Evolutionary conservation across 2,113 vertebrate genomes (phyloP), one percentile per base, ranked within the genome.

Genomic region (Columba livia): DNA sequence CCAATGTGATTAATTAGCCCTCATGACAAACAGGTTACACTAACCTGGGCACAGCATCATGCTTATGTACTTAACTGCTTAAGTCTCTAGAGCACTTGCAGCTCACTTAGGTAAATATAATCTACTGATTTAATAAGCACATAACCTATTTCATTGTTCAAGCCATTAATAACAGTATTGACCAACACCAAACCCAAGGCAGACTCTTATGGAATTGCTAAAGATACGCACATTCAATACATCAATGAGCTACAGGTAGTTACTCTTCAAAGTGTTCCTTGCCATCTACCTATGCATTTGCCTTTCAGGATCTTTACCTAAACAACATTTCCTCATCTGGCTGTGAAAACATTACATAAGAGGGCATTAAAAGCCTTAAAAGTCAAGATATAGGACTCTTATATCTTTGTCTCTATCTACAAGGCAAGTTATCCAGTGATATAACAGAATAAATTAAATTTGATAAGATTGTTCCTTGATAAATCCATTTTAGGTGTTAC

Each of bases 1-100:
- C 66, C 94, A 93, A 93, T 90, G 73, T 75, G 83, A 94, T 96
- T 97, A 94, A 96, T 94, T 94, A 95, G 73, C 53, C 89, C 66
- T 65, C 86, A 79, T 90, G 93, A 92, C 94, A 94, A 93, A 86
- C 84, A 97, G 58, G 89, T 95, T 96, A 90, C 79, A 92, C 69
- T 88, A 93, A 97, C 94, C 89, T 90, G 61, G 48, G 61, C 95
- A 90, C 73, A 79, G 74, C 51, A 88, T 60, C 47, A 50, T 65
- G 83, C 94, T 95, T 91, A 93, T 64, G 56, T 91, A 81, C 62
- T 95, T 93, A 93, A 74, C 89, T 86, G 65, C 86, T 75, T 81
- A 92, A 71, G 53, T 79, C 94, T 93, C 95, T 77, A 81, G 91
- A 93, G 95, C 79, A 73, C 80, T 89, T 84, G 73, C 72, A 86